Conservation (phyloP, 2,113 vertebrate species). For the Cyphomyrus discorhynchus region DNA sequence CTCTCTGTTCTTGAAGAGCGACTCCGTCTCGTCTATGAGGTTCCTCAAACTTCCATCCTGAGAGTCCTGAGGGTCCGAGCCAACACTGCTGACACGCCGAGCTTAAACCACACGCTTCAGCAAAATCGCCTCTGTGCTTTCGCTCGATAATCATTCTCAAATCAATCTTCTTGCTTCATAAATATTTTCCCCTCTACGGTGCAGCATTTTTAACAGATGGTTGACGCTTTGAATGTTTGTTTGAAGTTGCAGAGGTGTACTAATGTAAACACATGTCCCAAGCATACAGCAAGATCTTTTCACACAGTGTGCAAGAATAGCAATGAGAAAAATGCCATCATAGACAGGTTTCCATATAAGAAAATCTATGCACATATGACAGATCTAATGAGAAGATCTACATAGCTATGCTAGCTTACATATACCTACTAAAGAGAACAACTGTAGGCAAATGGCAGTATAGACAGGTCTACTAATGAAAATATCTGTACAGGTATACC, state of each 20-base stretch:
- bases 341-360: not conserved
- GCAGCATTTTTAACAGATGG: not conserved
- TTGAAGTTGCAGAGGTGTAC: not conserved
- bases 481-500: not conserved
- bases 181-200: not conserved
- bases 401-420: not conserved
- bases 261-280: not conserved
- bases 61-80: constrained; percentile 43
- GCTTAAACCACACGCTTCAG: not conserved
- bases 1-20: constrained; percentile 90
- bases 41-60: constrained; percentile 89
- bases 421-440: not conserved
- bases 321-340: not conserved
- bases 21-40: constrained; percentile 89
- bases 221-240: not conserved
- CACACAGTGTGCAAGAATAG: not conserved
- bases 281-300: not conserved
- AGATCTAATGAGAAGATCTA: not conserved
- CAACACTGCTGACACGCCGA: not conserved
- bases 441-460: not conserved
- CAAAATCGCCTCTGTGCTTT: not conserved
- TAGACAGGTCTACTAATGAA: not conserved
- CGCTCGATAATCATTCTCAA: not conserved
- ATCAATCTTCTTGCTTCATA: not conserved
- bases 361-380: not conserved